These are phyloP conservation scores for Tiliacea citrago DNA, from an alignment of 2,888 invertebrate species.

Conservation along the genomic window DNA sequence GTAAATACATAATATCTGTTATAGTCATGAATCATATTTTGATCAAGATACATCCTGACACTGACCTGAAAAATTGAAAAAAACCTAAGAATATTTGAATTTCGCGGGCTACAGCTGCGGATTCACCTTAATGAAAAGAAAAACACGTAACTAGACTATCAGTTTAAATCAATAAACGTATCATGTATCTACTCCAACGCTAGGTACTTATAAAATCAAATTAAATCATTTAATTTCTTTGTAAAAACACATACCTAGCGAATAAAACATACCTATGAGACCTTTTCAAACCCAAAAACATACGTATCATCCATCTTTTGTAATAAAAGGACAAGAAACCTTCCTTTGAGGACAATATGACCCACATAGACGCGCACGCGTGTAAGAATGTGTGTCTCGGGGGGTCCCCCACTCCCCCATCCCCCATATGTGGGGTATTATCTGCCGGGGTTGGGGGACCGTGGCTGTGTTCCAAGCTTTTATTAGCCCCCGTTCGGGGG, in stretches of 20 bases:
- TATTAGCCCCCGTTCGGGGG: slow-evolving; percentile 65
- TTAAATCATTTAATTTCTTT: not conserved
- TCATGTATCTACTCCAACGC: not conserved
- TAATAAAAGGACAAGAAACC: slow-evolving; percentile 55
- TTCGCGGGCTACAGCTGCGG: no score
- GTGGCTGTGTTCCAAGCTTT: slow-evolving; percentile 69
- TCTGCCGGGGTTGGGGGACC: slow-evolving; percentile 69
- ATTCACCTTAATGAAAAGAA: no score
- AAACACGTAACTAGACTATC: no score
- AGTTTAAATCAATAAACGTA: not conserved
- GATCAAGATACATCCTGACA: no score
- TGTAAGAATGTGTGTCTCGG: slow-evolving; percentile 85
- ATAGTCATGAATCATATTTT: no score
- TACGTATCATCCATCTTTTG: slow-evolving; percentile 43
- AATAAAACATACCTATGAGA: slow-evolving; percentile 4
- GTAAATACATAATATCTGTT: no score
- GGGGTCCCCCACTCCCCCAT: slow-evolving; percentile 71
- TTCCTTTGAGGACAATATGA: slow-evolving; percentile 83
- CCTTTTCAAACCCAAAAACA: slow-evolving; percentile 23
- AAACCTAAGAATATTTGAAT: no score
- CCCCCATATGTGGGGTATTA: slow-evolving; percentile 75
- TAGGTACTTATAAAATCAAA: not conserved
- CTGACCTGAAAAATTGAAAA: no score
- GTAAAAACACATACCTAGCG: not conserved
- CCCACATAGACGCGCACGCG: slow-evolving; percentile 86